Conservation (phyloP, 2,113 vertebrate genomes). For the Urocolius indicus region DNA sequence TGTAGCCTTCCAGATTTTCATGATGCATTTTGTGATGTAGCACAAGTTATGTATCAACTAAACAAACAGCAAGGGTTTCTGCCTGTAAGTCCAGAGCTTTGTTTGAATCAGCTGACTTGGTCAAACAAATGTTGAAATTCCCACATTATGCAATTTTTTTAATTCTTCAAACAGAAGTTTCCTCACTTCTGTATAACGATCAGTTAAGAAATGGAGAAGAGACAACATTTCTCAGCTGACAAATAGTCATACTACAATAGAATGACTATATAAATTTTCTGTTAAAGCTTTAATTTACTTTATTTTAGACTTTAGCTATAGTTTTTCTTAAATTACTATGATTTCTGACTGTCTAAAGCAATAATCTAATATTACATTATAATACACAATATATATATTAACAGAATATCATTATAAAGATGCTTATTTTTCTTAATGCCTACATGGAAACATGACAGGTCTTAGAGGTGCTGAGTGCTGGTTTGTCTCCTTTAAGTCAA, state of each 20-base stretch:
- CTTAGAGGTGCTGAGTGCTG: neutral
- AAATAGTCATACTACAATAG: neutral
- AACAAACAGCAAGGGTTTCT: neutral
- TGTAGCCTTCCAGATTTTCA: neutral
- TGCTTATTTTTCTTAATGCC: neutral
- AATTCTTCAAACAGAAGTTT: neutral
- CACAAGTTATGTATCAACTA: neutral
- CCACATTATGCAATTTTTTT: neutral
- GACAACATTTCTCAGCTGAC: neutral
- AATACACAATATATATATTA: neutral
- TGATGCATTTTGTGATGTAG: neutral
- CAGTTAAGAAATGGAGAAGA: neutral
- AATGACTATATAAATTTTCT: neutral
- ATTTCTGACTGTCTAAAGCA: neutral
- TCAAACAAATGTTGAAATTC: neutral
- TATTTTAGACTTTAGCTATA: neutral
- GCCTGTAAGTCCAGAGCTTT: neutral
- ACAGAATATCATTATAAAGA: neutral
- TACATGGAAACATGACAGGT: neutral
- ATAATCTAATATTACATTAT: neutral
- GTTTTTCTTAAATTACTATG: neutral
- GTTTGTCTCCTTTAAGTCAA: neutral
- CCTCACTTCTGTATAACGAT: neutral
- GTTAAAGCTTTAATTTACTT: neutral
- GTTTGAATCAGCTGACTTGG: neutral